Conservation (phyloP, 2,888 invertebrate genomes). For the Cloeon dipterum region DNA sequence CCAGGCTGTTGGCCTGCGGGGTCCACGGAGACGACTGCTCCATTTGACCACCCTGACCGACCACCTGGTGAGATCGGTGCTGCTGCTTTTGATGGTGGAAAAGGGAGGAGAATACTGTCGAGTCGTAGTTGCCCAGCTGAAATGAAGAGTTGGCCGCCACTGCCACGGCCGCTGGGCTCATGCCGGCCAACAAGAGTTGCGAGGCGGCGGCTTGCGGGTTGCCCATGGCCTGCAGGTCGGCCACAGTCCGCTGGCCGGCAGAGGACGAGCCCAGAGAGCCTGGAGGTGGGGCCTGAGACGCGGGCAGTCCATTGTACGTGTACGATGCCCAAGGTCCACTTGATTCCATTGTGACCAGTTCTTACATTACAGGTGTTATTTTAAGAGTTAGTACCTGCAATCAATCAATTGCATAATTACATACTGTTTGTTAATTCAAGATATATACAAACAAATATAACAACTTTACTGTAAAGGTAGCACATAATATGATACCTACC, state of each 20-base stretch:
- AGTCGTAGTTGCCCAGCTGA: slow-evolving; percentile 31
- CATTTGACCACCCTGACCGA: slow-evolving; percentile 26
- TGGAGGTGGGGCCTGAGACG: slow-evolving; percentile 36
- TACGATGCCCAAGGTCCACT: slow-evolving; percentile 73
- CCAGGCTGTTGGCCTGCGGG: not conserved
- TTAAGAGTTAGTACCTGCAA: too few species aligned
- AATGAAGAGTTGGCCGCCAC: not conserved
- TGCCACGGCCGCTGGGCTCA: not conserved
- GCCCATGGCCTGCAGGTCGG: slow-evolving; percentile 1
- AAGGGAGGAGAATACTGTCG: slow-evolving; percentile 58
- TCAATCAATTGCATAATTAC: too few species aligned
- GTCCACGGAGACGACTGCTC: slow-evolving; percentile 30
- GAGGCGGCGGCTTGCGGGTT: not conserved
- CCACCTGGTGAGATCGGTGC: slow-evolving; percentile 16
- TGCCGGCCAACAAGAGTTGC: not conserved
- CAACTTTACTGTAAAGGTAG: too few species aligned
- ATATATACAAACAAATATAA: too few species aligned
- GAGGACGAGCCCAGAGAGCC: not conserved
- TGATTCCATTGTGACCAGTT: slow-evolving; percentile 86
- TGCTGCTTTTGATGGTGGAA: slow-evolving; percentile 31
- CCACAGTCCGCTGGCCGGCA: slow-evolving; percentile 1
- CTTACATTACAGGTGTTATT: too few species aligned
- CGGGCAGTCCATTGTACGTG: slow-evolving; percentile 53
- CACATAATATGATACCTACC: too few species aligned
- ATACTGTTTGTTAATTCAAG: too few species aligned